These are phyloP conservation scores for Pteropus alecto DNA, from an alignment of 2,113 vertebrate genomes.

Conservation along the genomic window DNA sequence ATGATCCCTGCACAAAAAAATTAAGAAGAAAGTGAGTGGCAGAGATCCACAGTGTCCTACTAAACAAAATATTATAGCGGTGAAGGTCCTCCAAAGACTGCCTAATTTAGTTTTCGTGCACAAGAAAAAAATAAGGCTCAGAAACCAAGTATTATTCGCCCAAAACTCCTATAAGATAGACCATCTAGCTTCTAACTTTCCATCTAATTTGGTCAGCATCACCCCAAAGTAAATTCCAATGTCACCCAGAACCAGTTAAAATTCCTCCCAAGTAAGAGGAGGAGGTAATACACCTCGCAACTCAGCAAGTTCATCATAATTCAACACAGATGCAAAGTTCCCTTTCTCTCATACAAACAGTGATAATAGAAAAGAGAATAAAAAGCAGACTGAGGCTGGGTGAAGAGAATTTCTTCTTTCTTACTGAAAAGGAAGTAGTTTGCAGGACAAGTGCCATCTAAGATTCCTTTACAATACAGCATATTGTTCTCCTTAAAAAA, in stretches of 20 bases:
- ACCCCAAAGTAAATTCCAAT: not conserved
- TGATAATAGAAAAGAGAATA: not conserved
- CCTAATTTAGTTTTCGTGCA: not conserved
- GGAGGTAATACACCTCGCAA: not conserved
- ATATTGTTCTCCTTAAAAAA: not conserved
- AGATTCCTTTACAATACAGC: not conserved
- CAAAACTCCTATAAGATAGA: not conserved
- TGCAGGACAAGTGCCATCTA: not conserved
- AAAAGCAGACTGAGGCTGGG: too few species aligned
- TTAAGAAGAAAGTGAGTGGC: not conserved
- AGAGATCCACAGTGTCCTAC: not conserved
- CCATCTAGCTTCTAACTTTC: not conserved
- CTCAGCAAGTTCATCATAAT: not conserved
- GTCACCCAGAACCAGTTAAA: not conserved
- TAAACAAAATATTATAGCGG: not conserved
- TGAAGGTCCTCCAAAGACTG: not conserved
- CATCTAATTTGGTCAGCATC: not conserved
- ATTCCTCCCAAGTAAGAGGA: not conserved
- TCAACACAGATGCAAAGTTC: not conserved
- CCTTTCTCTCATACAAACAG: not conserved
- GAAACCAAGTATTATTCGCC: not conserved
- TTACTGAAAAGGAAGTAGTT: not conserved
- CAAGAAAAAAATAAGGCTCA: not conserved
- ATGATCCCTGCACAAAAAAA: conserved; percentile 75
- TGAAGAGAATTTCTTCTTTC: not conserved